Evolutionary conservation across 2,888 invertebrate species (phyloP).

Genomic region (Sminthurides aquaticus): DNA sequence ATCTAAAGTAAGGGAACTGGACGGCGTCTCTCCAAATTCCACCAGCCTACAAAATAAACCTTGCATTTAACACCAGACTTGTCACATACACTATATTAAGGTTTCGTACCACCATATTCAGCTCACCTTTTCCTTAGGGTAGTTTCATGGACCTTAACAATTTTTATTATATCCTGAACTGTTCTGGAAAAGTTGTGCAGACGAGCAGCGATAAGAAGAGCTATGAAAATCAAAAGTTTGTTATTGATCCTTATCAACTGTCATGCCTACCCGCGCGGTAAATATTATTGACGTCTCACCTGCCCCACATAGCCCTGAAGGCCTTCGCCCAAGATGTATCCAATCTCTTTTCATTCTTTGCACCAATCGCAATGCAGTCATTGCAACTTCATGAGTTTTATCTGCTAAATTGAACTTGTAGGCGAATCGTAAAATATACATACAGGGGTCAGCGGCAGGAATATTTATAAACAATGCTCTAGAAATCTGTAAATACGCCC

Average conservation of each 20-base stretch:
- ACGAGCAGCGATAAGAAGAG: constrained; percentile 85
- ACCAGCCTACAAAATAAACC: constrained; percentile 54
- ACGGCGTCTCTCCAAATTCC: constrained; percentile 95
- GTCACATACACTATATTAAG: background rate
- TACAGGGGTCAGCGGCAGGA: constrained; percentile 85
- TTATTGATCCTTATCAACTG: too few species aligned
- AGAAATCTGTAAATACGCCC: constrained; percentile 81
- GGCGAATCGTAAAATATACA: constrained; percentile 91
- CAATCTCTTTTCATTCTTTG: constrained; percentile 98
- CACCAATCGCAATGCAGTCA: constrained; percentile 86
- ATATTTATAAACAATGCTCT: constrained; percentile 82
- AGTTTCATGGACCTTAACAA: constrained; percentile 91
- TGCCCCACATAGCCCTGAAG: constrained; percentile 96
- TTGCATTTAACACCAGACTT: background rate
- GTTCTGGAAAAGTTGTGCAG: constrained; percentile 85
- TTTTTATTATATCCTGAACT: constrained; percentile 78
- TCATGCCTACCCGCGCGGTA: too few species aligned
- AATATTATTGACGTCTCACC: constrained; percentile 51
- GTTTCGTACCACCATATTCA: background rate
- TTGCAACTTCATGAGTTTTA: constrained; percentile 88
- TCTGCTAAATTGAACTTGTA: constrained; percentile 83
- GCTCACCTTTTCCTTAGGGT: constrained; percentile 73
- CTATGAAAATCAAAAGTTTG: too few species aligned
- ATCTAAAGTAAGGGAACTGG: constrained; percentile 85
- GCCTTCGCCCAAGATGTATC: constrained; percentile 89